These are phyloP conservation scores for Sesia apiformis DNA, from an alignment of 2,888 invertebrate species.

Conservation along the genomic window DNA sequence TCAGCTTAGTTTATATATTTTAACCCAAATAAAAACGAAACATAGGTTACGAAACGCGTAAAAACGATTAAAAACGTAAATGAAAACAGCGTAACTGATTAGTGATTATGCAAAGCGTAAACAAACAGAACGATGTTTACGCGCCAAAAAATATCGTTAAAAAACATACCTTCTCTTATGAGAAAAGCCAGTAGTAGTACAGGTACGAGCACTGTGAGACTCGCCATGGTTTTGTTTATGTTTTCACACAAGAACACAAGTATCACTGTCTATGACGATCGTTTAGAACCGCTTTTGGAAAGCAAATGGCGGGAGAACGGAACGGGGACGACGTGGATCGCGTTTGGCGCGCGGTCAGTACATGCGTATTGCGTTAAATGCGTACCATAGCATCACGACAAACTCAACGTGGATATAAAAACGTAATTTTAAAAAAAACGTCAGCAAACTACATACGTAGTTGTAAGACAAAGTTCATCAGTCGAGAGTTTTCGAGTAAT, in stretches of 20 bases:
- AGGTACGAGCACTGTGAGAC: slow-evolving; percentile 46
- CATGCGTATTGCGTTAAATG: slow-evolving; percentile 19
- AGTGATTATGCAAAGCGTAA: slow-evolving; percentile 4
- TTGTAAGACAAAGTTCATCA: too few species aligned
- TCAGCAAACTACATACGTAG: too few species aligned
- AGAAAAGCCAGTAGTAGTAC: slow-evolving; percentile 53
- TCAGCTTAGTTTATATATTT: too few species aligned
- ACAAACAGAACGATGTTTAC: slow-evolving; percentile 7
- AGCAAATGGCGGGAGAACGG: slow-evolving; percentile 42
- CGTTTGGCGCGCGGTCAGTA: slow-evolving; percentile 24
- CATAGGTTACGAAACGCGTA: too few species aligned
- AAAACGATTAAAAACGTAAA: background rate
- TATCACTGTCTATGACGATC: slow-evolving; percentile 18
- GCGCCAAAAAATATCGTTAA: background rate
- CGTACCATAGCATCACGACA: background rate
- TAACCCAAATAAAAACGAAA: too few species aligned
- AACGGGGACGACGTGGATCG: slow-evolving; percentile 9
- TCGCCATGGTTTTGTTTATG: slow-evolving; percentile 45
- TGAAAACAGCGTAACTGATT: background rate
- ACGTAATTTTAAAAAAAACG: too few species aligned
- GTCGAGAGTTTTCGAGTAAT: too few species aligned
- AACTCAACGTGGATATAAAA: background rate
- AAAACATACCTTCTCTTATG: slow-evolving; percentile 47
- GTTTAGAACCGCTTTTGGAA: slow-evolving; percentile 26
- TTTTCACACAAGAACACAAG: slow-evolving; percentile 23